Base-by-base conservation (phyloP, 2,797 vertebrate genomes). In the Manis pentadactyla region DNA sequence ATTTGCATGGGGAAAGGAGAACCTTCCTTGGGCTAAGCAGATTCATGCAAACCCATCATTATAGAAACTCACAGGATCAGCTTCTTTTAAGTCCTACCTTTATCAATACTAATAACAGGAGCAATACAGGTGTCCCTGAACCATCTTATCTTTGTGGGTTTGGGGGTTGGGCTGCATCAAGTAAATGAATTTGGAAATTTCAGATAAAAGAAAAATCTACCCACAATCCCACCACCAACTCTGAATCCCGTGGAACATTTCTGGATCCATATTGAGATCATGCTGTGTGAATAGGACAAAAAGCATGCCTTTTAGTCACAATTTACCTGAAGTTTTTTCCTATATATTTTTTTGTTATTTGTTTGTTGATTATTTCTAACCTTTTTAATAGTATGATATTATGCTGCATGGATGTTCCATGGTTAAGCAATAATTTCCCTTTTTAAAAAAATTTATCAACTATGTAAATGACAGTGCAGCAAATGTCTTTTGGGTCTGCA, bases 401-500 rank as follows among this genome's bases (percentile, higher is more conserved):
- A 29, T 0, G 10, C 27, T 14, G 13, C 10, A 0, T n/a, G 23
- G 31, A 51, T 14, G 2, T 19, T 31, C 71, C 21, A 0, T 31
- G 61, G 31, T 42, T n/a, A 34, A 66, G 15, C 17, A 10, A 17
- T 37, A 51, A n/a, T 18, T 51, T 69, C 12, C 19, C 3, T 18
- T 46, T 25, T 85, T 29, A n/a, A n/a, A n/a, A n/a, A n/a, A 13
- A 5, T 39, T 55, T 69, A 34, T 79, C 34, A 25, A 31, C 31
- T 57, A 42, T 59, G 5, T 31, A 63, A 71, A 7, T 31, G 49
- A 66, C 31, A 55, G n/a, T n/a, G 46, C 7, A 69, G 87, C 31
- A 69, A 46, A 42, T 23, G 14, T 25, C 14, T 63, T 81, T 73
- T 39, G 14, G 19, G 37, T 51, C 25, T 66, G 8, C 1, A 7